A percentile compares a stretch with the other conserved stretches of the same genome.
phyloP scores from a whole-genome alignment of 1,140 invertebrate species.

The Cotesia glomerata region DNA sequence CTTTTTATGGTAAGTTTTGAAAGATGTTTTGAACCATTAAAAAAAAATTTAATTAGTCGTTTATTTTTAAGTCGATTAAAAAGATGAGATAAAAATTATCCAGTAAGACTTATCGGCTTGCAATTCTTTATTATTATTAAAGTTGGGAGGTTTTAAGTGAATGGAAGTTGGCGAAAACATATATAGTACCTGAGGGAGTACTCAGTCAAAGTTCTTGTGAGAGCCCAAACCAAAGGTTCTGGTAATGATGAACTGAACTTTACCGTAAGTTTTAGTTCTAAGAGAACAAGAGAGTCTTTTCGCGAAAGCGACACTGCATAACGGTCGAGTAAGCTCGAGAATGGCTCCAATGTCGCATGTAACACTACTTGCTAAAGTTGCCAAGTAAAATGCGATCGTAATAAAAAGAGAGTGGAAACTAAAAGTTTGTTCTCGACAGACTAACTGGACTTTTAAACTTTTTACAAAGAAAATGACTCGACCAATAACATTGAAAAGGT shows the following conservation, averaged over 20 bases:
- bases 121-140: background rate
- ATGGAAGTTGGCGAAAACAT: conserved; percentile 19
- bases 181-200: conserved; percentile 14
- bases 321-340: background rate
- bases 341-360: conserved; percentile 27
- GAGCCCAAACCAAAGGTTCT: background rate
- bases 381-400: background rate
- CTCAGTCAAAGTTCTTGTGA: conserved; percentile 12
- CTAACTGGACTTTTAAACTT: conserved; percentile 5
- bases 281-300: conserved; percentile 3
- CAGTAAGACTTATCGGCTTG: conserved; percentile 23
- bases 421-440: background rate
- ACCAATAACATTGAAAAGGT: conserved; percentile 11
- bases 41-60: background rate
- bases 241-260: conserved; percentile 36
- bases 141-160: conserved; percentile 32
- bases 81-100: background rate
- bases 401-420: background rate
- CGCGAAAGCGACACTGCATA: conserved; percentile 5
- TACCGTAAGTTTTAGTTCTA: conserved; percentile 7
- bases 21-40: background rate
- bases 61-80: background rate
- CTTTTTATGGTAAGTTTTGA: no score
- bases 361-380: conserved; percentile 16
- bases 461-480: background rate